Percentiles rank a stretch among this genome's conserved stretches.
Evolutionary conservation across 2,797 vertebrate species (phyloP).

Genomic region (Anableps anableps): DNA sequence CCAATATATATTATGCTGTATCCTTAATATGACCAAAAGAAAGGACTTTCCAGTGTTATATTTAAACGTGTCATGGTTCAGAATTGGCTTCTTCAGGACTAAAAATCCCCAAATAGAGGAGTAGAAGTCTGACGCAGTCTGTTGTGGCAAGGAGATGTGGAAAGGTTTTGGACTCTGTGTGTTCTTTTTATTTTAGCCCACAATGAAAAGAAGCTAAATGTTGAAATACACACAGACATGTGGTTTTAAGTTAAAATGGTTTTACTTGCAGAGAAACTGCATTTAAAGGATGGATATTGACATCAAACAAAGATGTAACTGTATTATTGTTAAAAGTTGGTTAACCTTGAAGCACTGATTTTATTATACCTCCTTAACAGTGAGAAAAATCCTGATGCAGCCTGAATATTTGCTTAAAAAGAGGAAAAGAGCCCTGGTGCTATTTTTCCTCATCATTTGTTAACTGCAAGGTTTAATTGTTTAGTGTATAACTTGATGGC

Average conservation of each 20-base stretch:
- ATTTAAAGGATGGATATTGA: background rate
- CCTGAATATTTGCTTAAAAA: background rate
- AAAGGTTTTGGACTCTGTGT: constrained; percentile 11
- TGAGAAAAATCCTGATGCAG: background rate
- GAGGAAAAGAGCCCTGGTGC: too few species aligned
- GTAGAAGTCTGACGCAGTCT: constrained; percentile 4
- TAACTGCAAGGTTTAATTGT: background rate
- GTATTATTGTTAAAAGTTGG: background rate
- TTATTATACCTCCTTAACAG: background rate
- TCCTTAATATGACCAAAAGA: background rate
- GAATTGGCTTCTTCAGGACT: constrained; percentile 7
- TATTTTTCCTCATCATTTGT: background rate
- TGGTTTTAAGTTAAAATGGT: background rate
- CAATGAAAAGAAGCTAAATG: background rate
- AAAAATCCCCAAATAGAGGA: constrained; percentile 7
- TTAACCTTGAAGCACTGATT: background rate
- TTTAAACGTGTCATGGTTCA: constrained; percentile 1
- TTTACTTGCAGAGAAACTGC: constrained; percentile 6
- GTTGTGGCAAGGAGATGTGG: constrained; percentile 13
- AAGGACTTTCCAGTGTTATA: background rate
- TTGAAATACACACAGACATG: background rate
- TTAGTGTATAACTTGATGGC: background rate
- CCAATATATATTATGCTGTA: background rate
- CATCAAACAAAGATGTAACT: background rate
- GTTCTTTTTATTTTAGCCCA: constrained; percentile 8